These are phyloP conservation scores for Apomyelois bistriatella DNA, from an alignment of 2,888 invertebrate genomes.

Conservation along the genomic window DNA sequence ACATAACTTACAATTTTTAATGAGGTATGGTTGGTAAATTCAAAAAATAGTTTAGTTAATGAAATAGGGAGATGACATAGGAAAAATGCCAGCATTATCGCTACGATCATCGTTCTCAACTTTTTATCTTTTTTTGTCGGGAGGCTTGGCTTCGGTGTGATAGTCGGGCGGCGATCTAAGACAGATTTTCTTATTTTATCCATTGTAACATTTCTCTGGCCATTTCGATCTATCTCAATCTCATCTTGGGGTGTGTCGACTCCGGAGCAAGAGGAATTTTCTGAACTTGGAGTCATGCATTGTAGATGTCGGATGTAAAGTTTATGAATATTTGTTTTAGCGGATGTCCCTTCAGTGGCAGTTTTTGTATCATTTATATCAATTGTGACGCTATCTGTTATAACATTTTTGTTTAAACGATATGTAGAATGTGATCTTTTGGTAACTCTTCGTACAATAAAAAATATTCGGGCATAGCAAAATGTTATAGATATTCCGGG, in stretches of 20 bases:
- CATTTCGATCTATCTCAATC: slow-evolving; percentile 42
- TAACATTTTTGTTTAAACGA: slow-evolving; percentile 24
- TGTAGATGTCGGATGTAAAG: background rate
- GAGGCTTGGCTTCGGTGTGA: slow-evolving; percentile 77
- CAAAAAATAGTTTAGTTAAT: slow-evolving; percentile 88
- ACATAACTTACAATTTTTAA: slow-evolving; percentile 91
- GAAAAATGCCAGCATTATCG: slow-evolving; percentile 93
- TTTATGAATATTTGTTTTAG: background rate
- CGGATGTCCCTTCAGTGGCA: background rate
- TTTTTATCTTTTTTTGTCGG: slow-evolving; percentile 88
- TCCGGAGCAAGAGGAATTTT: slow-evolving; percentile 44
- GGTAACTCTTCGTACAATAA: slow-evolving; percentile 86
- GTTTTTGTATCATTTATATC: background rate
- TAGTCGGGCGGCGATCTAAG: slow-evolving; percentile 51
- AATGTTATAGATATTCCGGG: slow-evolving; percentile 91
- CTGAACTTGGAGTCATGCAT: slow-evolving; percentile 18
- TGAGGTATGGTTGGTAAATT: slow-evolving; percentile 80
- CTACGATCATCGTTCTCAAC: slow-evolving; percentile 91
- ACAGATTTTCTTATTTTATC: slow-evolving; percentile 43
- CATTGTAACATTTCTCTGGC: slow-evolving; percentile 39
- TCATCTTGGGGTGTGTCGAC: slow-evolving; percentile 28
- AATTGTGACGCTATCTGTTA: background rate
- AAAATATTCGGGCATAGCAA: slow-evolving; percentile 91
- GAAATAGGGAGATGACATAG: slow-evolving; percentile 96
- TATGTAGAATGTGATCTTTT: slow-evolving; percentile 73